Evolutionary conservation across 1,140 invertebrate species (phyloP).

Genomic region (Drosophila ficusphila): DNA sequence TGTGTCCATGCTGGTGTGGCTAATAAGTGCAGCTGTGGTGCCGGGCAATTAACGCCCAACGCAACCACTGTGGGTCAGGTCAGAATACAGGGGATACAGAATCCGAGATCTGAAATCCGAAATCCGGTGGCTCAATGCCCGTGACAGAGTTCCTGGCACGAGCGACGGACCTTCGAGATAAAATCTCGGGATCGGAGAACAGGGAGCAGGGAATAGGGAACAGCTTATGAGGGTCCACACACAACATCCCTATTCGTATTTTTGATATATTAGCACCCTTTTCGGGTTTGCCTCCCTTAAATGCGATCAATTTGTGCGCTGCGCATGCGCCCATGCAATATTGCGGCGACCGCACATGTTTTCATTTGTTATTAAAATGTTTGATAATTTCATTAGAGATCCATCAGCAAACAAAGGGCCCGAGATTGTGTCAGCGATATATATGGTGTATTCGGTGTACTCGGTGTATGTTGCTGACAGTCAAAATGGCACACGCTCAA

Average conservation of each 20-base stretch:
- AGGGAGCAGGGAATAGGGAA: background rate
- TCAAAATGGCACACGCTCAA: constrained; percentile 74
- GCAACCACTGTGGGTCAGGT: constrained; percentile 16
- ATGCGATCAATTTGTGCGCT: constrained; percentile 51
- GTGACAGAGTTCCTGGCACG: constrained; percentile 66
- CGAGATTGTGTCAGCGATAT: constrained; percentile 49
- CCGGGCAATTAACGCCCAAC: constrained; percentile 40
- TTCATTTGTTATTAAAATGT: constrained; percentile 84
- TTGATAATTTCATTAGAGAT: constrained; percentile 83
- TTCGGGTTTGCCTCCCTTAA: constrained; percentile 33
- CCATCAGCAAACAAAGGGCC: constrained; percentile 65
- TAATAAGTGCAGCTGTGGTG: constrained; percentile 52
- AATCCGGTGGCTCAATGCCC: constrained; percentile 49
- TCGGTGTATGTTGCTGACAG: constrained; percentile 17
- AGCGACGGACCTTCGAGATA: constrained; percentile 63
- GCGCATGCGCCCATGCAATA: constrained; percentile 72
- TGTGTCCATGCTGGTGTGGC: constrained; percentile 54
- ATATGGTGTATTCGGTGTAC: too few relatives aligned
- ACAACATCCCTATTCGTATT: constrained; percentile 45
- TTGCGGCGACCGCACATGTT: constrained; percentile 82
- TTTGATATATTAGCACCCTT: constrained; percentile 23
- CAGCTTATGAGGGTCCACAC: constrained; percentile 48
- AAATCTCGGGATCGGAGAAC: constrained; percentile 29
- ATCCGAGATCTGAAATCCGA: constrained; percentile 1
- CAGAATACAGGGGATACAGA: constrained; percentile 1